phyloP scores from a whole-genome alignment of 2,797 vertebrate species.

The Xenops minutus region DNA sequence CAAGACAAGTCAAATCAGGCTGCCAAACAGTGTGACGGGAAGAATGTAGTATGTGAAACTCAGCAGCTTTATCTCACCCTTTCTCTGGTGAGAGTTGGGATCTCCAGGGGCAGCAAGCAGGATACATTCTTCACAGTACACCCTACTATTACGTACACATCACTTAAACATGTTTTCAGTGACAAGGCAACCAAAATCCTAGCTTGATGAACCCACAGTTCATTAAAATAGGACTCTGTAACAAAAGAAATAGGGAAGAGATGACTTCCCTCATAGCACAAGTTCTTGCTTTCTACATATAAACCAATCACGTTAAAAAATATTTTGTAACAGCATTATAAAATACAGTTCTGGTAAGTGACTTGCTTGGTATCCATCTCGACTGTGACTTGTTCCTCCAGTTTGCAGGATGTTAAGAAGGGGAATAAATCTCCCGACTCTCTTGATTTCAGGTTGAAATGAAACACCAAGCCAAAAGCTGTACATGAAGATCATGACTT shows the following conservation, averaged over 20 bases:
- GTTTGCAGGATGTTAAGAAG: background rate
- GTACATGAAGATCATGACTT: constrained; percentile 55
- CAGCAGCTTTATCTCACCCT: background rate
- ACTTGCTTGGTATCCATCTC: background rate
- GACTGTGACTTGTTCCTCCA: background rate
- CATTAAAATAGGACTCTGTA: background rate
- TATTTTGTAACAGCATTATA: background rate
- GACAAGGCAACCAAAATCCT: background rate
- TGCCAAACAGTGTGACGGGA: background rate
- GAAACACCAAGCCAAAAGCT: background rate
- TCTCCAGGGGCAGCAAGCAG: background rate
- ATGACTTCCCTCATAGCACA: background rate
- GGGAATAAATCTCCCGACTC: background rate
- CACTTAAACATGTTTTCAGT: background rate
- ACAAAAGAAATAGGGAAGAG: background rate
- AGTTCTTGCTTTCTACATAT: background rate
- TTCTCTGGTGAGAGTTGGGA: background rate
- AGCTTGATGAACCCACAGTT: background rate
- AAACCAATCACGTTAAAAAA: background rate
- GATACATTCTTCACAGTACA: constrained; percentile 49
- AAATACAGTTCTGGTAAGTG: background rate
- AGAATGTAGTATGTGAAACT: background rate
- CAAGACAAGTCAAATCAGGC: background rate
- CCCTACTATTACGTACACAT: background rate
- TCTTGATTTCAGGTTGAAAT: constrained; percentile 5